These are phyloP conservation scores for Sarcophilus harrisii DNA, from an alignment of 2,797 vertebrate genomes.

Conservation along the genomic window DNA sequence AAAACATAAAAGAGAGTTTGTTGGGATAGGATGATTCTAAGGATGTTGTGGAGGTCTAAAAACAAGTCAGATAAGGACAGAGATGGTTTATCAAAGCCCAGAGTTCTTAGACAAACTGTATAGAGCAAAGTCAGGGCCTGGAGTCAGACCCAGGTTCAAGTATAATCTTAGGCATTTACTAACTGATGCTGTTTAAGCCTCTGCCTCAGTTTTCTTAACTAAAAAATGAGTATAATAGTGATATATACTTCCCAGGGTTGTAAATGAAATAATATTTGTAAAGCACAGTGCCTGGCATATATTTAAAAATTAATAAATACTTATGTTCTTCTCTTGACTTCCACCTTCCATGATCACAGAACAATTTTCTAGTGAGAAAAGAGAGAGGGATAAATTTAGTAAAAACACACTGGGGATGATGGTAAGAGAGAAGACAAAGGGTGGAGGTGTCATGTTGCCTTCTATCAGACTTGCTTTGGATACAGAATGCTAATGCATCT, in stretches of 20 bases:
- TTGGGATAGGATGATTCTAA: accelerated
- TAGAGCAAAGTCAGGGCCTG: not conserved
- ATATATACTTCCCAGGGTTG: not conserved
- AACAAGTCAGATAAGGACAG: not conserved
- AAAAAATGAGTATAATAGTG: not conserved
- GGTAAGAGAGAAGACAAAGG: not conserved
- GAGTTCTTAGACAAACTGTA: not conserved
- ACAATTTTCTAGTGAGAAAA: not conserved
- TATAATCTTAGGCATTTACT: not conserved
- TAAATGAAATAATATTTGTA: not conserved
- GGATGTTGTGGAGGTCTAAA: not conserved
- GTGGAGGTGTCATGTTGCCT: not conserved
- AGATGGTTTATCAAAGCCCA: not conserved
- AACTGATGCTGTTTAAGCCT: not conserved
- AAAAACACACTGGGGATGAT: not conserved
- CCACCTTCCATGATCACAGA: not conserved
- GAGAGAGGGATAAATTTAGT: not conserved
- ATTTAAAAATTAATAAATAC: not conserved
- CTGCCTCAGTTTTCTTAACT: not conserved
- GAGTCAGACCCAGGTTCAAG: not conserved
- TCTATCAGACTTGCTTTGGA: not conserved
- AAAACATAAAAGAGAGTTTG: not conserved
- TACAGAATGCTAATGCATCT: no score
- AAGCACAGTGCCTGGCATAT: not conserved
- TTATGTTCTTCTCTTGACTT: not conserved